Conservation (phyloP, 2,888 invertebrate species). For the Cabera pusaria region DNA sequence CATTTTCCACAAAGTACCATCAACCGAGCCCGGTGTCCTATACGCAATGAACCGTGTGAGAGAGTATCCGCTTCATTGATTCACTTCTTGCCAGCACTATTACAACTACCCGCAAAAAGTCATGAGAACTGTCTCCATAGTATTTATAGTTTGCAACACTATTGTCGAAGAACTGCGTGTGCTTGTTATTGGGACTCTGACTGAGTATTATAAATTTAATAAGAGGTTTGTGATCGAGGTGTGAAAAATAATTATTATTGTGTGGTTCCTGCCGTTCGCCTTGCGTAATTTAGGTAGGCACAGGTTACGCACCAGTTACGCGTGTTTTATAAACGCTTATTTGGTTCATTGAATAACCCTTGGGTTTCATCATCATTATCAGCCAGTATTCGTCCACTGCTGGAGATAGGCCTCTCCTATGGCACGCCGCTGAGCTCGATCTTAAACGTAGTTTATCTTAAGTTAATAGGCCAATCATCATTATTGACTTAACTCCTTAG, state of each 20-base stretch:
- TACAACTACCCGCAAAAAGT: slow-evolving; percentile 48
- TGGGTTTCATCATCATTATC: too few relatives aligned
- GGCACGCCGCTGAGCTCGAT: too few relatives aligned
- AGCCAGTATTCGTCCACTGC: too few relatives aligned
- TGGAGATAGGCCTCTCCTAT: too few relatives aligned
- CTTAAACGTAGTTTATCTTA: too few relatives aligned
- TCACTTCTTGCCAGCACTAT: slow-evolving; percentile 45
- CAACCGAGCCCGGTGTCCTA: slow-evolving; percentile 30
- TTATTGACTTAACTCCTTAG: too few relatives aligned
- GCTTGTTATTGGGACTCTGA: slow-evolving; percentile 30
- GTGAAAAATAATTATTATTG: slow-evolving; percentile 6
- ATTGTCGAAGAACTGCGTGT: slow-evolving; percentile 45
- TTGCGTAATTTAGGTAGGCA: too few relatives aligned
- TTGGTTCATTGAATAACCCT: too few relatives aligned
- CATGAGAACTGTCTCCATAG: slow-evolving; percentile 54
- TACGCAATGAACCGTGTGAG: slow-evolving; percentile 37
- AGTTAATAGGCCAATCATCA: too few relatives aligned
- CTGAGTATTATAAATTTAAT: slow-evolving; percentile 22
- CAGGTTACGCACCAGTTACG: too few relatives aligned
- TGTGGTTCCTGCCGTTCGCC: too few relatives aligned
- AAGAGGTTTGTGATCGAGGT: slow-evolving; percentile 6
- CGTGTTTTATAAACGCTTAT: not conserved
- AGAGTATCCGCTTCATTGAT: slow-evolving; percentile 45
- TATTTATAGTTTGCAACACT: slow-evolving; percentile 55
- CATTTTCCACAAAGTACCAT: slow-evolving; percentile 4